phyloP scores from a whole-genome alignment of 2,888 invertebrate species.

The Athalia cordata region DNA sequence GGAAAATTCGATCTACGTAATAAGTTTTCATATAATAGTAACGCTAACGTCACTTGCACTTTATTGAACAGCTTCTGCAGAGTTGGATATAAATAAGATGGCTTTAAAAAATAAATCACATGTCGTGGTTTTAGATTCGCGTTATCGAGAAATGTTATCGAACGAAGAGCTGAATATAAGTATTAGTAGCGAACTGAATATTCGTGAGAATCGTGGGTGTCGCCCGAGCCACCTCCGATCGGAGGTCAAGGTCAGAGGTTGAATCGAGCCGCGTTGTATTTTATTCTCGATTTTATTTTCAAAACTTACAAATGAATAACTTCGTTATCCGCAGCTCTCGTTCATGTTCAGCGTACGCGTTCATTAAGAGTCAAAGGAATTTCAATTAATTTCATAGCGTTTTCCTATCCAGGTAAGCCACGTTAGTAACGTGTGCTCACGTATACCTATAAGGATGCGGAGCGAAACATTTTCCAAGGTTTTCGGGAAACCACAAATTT shows the following conservation, averaged over 20 bases:
- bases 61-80: background rate
- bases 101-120: background rate
- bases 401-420: background rate
- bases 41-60: background rate
- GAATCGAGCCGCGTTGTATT: slow-evolving; percentile 14
- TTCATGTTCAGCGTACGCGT: background rate
- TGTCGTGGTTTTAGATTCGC: too few species aligned
- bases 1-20: background rate
- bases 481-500: background rate
- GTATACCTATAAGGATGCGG: background rate
- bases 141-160: background rate
- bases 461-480: background rate
- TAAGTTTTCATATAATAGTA: background rate
- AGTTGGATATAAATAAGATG: background rate
- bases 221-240: background rate
- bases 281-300: slow-evolving; percentile 18
- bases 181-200: too few species aligned
- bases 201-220: too few species aligned
- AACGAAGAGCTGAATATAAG: background rate
- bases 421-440: too few species aligned
- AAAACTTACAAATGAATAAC: background rate
- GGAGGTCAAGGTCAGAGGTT: slow-evolving; percentile 21
- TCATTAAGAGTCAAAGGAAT: slow-evolving; percentile 32
- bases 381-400: slow-evolving; percentile 14
- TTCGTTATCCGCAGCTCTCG: background rate